These are phyloP conservation scores for Spilarctia lutea DNA, from an alignment of 2,888 invertebrate genomes.

Conservation along the genomic window DNA sequence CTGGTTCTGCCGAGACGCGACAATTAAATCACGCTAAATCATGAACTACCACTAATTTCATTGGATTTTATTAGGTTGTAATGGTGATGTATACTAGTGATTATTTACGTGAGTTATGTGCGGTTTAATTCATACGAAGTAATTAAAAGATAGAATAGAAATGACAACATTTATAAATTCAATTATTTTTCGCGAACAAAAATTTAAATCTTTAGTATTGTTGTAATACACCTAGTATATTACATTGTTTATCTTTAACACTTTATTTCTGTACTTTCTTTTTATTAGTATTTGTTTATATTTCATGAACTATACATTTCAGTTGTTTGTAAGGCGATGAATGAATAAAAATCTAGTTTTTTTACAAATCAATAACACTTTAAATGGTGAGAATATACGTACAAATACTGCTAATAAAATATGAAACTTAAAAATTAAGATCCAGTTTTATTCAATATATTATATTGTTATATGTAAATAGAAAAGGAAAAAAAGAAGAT, in stretches of 20 bases:
- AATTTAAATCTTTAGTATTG: not conserved
- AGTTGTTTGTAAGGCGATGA: not conserved
- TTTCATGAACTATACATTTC: not conserved
- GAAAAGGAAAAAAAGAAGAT: constrained; percentile 31
- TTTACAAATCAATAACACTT: no score
- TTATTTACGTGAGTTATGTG: not conserved
- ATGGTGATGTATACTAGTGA: constrained; percentile 23
- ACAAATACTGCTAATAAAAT: not conserved
- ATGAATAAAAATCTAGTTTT: not conserved
- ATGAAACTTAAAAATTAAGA: not conserved
- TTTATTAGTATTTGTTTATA: not conserved
- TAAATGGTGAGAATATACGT: not conserved
- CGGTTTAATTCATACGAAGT: not conserved
- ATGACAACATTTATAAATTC: not conserved
- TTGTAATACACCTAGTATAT: no score
- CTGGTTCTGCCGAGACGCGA: constrained; percentile 69
- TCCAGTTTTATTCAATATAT: not conserved
- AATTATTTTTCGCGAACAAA: not conserved
- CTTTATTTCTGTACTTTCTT: no score
- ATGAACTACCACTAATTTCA: constrained; percentile 75
- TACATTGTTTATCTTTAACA: no score
- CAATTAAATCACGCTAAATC: constrained; percentile 82
- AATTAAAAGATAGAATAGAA: not conserved
- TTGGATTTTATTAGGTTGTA: constrained; percentile 41
- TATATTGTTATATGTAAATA: not conserved